Percentiles rank a stretch among this genome's conserved stretches.
These are phyloP conservation scores for Thalassophryne amazonica DNA, from an alignment of 2,797 vertebrate genomes.

Conservation along the genomic window DNA sequence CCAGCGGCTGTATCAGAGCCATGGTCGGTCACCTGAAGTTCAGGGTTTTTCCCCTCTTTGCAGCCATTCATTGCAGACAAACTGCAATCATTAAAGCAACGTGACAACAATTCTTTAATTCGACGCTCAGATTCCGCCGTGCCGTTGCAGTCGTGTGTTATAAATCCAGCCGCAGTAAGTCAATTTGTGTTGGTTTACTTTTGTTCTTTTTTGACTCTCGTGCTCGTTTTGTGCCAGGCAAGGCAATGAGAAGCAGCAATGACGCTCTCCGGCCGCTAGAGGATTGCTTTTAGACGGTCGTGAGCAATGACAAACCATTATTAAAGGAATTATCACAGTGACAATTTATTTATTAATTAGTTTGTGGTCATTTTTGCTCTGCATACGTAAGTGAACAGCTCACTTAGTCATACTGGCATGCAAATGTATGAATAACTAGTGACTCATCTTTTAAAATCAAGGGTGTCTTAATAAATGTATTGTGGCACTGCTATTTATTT, in stretches of 20 bases:
- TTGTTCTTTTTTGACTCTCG: conserved; percentile 71
- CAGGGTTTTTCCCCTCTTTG: conserved; percentile 81
- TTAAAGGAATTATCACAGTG: conserved; percentile 61
- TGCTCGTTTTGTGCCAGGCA: conserved; percentile 74
- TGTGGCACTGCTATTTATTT: conserved; percentile 48
- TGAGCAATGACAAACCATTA: conserved; percentile 51
- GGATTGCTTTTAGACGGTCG: conserved; percentile 65
- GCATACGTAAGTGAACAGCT: conserved; percentile 37
- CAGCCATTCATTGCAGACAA: conserved; percentile 87
- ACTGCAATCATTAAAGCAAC: conserved; percentile 82
- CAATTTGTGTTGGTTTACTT: conserved; percentile 56
- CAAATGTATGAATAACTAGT: conserved; percentile 59
- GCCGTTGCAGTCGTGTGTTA: not conserved
- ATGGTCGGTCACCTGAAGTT: conserved; percentile 98
- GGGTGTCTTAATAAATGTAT: conserved; percentile 41
- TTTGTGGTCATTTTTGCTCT: conserved; percentile 36
- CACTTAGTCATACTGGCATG: conserved; percentile 59
- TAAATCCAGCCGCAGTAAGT: conserved; percentile 2
- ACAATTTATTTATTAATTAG: conserved; percentile 28
- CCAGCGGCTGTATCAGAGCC: conserved; percentile 83
- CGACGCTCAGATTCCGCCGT: not conserved
- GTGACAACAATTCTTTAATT: conserved; percentile 22
- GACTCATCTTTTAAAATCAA: conserved; percentile 59
- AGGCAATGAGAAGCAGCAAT: conserved; percentile 72
- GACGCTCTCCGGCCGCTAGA: conserved; percentile 76